phyloP scores from a whole-genome alignment of 1,140 invertebrate genomes.

The Sarcophaga peregrina region DNA sequence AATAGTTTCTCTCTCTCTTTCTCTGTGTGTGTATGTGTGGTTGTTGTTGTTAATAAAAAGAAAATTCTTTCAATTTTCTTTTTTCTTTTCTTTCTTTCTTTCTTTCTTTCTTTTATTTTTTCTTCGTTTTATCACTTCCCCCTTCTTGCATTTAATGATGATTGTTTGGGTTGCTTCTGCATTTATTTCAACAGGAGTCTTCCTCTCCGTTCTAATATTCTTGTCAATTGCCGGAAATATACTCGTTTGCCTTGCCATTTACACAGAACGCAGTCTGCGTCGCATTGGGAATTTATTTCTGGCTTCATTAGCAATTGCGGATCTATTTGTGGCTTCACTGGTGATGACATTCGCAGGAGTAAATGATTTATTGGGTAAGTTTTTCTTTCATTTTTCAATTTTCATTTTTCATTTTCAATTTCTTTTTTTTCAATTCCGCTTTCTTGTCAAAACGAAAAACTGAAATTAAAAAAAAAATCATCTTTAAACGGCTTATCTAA shows the following conservation, averaged over 20 bases:
- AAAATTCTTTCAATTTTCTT: not conserved
- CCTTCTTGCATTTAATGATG: too few relatives aligned
- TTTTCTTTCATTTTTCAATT: not conserved
- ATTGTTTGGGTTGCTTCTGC: not conserved
- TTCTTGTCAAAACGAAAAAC: not conserved
- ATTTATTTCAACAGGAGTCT: conserved; percentile 73
- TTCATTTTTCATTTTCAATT: too few relatives aligned
- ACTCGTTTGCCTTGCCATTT: conserved; percentile 94
- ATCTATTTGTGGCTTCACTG: conserved; percentile 92
- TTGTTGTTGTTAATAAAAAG: not conserved
- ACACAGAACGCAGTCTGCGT: conserved; percentile 90
- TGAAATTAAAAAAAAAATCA: not conserved
- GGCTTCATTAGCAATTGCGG: conserved; percentile 93
- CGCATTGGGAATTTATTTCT: conserved; percentile 95
- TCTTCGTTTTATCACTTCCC: not conserved
- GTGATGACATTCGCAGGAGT: conserved; percentile 94
- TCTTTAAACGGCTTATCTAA: too few relatives aligned
- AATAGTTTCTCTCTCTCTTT: conserved; percentile 5
- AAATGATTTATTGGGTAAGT: conserved; percentile 80
- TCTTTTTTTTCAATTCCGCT: not conserved
- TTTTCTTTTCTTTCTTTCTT: not conserved
- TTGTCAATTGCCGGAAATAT: conserved; percentile 94
- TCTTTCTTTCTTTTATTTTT: not conserved
- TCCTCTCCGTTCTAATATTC: conserved; percentile 90
- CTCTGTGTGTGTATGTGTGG: not conserved